These are phyloP conservation scores for Macrocentrus cingulum DNA, from an alignment of 1,140 invertebrate species.

Conservation along the genomic window DNA sequence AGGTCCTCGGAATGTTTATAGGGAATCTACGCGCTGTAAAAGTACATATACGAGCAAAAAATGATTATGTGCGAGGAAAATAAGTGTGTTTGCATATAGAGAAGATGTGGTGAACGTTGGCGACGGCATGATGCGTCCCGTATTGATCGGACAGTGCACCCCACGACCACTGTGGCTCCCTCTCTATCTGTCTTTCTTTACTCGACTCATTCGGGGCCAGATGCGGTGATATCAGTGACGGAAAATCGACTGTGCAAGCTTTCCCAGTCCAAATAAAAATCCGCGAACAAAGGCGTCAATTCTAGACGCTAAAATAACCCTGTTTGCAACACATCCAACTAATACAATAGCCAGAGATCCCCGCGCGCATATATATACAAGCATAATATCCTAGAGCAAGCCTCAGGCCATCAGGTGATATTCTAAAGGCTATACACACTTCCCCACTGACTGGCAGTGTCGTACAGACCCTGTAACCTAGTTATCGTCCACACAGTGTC, in stretches of 20 bases:
- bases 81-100: neutral
- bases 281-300: neutral
- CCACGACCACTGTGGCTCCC: slow-evolving; percentile 22
- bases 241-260: slow-evolving; percentile 2
- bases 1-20: no score
- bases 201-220: neutral
- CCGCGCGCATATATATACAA: no score
- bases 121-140: slow-evolving; percentile 26
- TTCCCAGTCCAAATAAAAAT: slow-evolving; percentile 1
- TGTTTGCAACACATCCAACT: neutral
- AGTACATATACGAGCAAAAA: no score
- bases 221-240: slow-evolving; percentile 8
- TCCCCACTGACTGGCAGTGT: neutral
- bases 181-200: slow-evolving; percentile 11
- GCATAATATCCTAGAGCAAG: no score
- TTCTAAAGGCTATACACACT: neutral
- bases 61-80: no score
- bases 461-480: slow-evolving; percentile 11
- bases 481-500: slow-evolving; percentile 6
- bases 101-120: slow-evolving; percentile 23
- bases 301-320: slow-evolving; percentile 1
- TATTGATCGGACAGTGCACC: slow-evolving; percentile 34
- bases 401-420: neutral
- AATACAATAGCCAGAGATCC: no score
- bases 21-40: no score